Percentiles rank a stretch among this genome's conserved stretches.
Conservation (phyloP, 2,797 vertebrate species). For the Clangula hyemalis region DNA sequence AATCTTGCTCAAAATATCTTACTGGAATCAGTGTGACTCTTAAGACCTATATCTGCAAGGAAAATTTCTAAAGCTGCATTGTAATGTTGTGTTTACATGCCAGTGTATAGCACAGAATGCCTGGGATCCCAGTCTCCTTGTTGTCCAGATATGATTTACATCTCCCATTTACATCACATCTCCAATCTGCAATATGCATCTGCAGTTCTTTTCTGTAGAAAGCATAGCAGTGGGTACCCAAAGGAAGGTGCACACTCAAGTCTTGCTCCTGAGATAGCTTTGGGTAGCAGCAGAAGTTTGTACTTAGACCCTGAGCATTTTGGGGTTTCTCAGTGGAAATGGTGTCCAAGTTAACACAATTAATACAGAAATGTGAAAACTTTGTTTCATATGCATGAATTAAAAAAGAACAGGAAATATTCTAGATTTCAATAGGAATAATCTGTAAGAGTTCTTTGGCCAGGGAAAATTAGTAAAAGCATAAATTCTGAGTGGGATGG, state of each 20-base stretch:
- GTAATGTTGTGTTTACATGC: background rate
- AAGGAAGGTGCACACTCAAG: background rate
- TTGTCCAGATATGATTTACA: background rate
- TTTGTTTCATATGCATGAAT: background rate
- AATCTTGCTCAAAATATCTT: background rate
- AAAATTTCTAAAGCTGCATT: background rate
- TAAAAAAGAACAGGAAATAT: background rate
- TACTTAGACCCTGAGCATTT: background rate
- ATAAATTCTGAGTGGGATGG: background rate
- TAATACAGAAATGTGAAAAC: background rate
- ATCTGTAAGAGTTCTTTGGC: background rate
- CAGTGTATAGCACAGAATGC: background rate
- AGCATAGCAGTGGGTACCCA: background rate
- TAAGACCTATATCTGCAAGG: background rate
- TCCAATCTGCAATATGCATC: background rate
- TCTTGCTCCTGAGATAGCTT: background rate
- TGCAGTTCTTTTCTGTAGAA: background rate
- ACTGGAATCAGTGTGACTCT: background rate
- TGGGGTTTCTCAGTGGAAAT: background rate
- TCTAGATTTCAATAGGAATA: background rate
- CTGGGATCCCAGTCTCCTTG: background rate
- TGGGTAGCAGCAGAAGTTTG: background rate
- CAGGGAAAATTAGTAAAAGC: background rate
- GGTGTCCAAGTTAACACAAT: background rate
- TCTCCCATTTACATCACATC: background rate